Percentiles rank a stretch among this genome's conserved stretches.
These are phyloP conservation scores for Drosophila sproati DNA, from an alignment of 1,140 invertebrate species.

Conservation along the genomic window DNA sequence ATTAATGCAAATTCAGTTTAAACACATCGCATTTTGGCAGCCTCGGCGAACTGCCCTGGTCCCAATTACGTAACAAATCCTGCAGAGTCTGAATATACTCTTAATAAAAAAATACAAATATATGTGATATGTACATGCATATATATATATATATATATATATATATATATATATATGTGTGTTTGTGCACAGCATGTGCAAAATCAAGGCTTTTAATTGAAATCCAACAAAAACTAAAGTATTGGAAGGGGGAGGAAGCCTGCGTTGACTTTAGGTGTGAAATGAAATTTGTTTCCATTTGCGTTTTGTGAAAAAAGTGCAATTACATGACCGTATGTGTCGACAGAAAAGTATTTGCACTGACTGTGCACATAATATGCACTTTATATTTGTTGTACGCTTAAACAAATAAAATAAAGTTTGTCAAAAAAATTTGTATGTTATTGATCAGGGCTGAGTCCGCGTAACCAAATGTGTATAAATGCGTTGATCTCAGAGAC, in stretches of 20 bases:
- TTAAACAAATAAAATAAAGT: no score
- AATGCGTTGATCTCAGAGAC: no score
- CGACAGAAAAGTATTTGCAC: neutral
- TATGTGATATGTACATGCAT: neutral
- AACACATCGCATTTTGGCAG: constrained; percentile 69
- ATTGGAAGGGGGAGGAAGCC: neutral
- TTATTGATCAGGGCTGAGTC: no score
- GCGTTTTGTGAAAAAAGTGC: constrained; percentile 21
- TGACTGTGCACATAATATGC: neutral
- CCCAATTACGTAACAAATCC: constrained; percentile 28
- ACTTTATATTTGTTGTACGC: neutral
- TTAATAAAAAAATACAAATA: constrained; percentile 9
- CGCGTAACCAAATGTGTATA: no score
- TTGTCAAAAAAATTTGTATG: no score
- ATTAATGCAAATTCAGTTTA: constrained; percentile 79
- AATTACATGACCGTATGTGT: constrained; percentile 5
- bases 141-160: constrained; percentile 13
- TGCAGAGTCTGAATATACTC: constrained; percentile 12
- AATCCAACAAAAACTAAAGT: constrained; percentile 75
- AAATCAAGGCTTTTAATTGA: constrained; percentile 83
- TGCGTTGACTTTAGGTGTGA: constrained; percentile 9
- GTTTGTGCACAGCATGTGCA: constrained; percentile 57
- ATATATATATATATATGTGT: constrained; percentile 10
- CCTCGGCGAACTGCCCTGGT: constrained; percentile 28
- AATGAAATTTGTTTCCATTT: constrained; percentile 10